Base-by-base conservation (phyloP, 2,113 vertebrate genomes). In the Chaetodon auriga region DNA sequence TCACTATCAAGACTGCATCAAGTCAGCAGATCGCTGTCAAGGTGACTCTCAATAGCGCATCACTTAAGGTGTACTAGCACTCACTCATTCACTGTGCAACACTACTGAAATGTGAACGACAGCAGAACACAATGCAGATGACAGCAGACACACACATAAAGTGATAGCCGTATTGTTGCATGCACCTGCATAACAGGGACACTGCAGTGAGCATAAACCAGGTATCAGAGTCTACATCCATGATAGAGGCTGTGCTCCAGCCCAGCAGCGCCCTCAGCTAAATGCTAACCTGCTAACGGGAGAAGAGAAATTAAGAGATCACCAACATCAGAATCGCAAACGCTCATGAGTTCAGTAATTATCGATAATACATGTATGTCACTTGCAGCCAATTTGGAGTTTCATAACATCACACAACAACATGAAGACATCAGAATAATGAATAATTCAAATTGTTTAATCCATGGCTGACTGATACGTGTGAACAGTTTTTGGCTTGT, bases 401-500 rank as follows among this genome's bases (percentile, higher is more conserved):
- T 73, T 65, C 66, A 64, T 45, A 65, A 11, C 48, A 43, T 60
- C 51, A 61, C 41, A 68, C 30, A 36, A 35, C 4, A 41, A 69
- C 68, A 73, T 21, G 35, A 73, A 51, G 12, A 62, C 6, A 51
- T 57, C 38, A 41, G 35, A 51, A 16, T 53, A 25, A 76, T 65
- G 41, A 71, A 25, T 54, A 14, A 54, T 64, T 78, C 58, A 82
- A 53, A 81, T 46, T 46, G 76, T 15, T 60, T 49, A 51, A 82
- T 80, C 70, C 38, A 6, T 64, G 41, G 73, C n/a, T 14, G 64
- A 60, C 54, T 86, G 51, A 66, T 62, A 51, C 49, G 49, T 78
- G 76, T 48, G 43, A 77, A 65, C 41, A 23, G 18, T 66, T 60
- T 61, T 81, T 83, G 80, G 64, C 73, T 68, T 71, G 54, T 71